Conservation (phyloP, 2,113 vertebrate genomes). For the Urocolius indicus region DNA sequence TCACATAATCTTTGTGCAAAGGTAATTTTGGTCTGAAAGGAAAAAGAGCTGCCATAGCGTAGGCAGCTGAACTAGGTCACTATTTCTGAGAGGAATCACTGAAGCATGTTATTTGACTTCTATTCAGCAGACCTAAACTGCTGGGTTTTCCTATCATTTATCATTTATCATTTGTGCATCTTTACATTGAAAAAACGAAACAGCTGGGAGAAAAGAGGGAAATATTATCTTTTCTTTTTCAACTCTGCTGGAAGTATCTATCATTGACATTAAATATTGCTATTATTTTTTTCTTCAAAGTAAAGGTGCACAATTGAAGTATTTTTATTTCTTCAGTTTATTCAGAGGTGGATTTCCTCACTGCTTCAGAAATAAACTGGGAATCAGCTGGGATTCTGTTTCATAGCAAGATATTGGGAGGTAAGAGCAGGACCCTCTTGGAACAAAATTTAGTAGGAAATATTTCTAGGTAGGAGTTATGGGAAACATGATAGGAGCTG, state of each 20-base stretch:
- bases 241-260: too few species aligned
- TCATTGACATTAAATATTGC: too few species aligned
- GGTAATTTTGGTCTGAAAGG: neutral
- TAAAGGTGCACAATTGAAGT: neutral
- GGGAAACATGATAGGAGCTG: neutral
- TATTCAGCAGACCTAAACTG: neutral
- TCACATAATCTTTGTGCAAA: neutral
- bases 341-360: neutral
- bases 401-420: neutral
- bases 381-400: neutral
- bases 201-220: too few species aligned
- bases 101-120: conserved; percentile 15
- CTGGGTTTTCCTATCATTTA: neutral
- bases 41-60: neutral
- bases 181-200: too few species aligned
- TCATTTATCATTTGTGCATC: too few species aligned
- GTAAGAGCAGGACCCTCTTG: neutral
- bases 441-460: neutral
- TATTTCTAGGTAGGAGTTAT: rapidly evolving
- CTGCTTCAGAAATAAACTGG: neutral
- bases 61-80: conserved; percentile 11
- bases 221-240: too few species aligned
- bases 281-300: too few species aligned
- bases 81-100: conserved; percentile 24
- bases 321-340: neutral